These are phyloP conservation scores for Acromyrmex echinatior DNA, from an alignment of 1,140 invertebrate species.

Conservation along the genomic window DNA sequence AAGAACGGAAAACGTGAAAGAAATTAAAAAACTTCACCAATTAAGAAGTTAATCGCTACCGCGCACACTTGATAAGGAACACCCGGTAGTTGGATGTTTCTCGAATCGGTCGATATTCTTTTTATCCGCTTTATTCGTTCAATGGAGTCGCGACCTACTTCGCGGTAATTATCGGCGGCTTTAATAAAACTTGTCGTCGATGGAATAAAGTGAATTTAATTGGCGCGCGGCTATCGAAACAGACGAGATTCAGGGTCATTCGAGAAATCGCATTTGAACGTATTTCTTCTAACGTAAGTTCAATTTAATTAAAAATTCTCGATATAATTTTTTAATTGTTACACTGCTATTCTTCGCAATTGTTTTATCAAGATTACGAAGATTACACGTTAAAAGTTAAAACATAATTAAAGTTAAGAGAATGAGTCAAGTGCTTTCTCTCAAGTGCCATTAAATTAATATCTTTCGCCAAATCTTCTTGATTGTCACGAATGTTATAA, in stretches of 20 bases:
- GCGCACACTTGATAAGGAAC: slow-evolving; percentile 67
- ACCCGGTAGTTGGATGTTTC: slow-evolving; percentile 61
- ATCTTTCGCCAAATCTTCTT: background rate
- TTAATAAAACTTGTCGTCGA: slow-evolving; percentile 71
- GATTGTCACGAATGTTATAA: background rate
- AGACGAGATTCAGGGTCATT: slow-evolving; percentile 44
- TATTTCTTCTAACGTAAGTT: slow-evolving; percentile 29
- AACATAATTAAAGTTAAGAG: background rate
- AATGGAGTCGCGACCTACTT: slow-evolving; percentile 72
- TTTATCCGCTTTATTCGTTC: slow-evolving; percentile 58
- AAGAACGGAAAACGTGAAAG: slow-evolving; percentile 57
- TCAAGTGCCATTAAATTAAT: background rate
- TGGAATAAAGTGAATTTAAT: slow-evolving; percentile 65
- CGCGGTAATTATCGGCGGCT: slow-evolving; percentile 70
- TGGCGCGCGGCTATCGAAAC: slow-evolving; percentile 58
- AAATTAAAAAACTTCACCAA: slow-evolving; percentile 72
- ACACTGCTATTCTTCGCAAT: slow-evolving; percentile 8
- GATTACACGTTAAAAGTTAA: background rate
- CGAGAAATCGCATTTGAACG: slow-evolving; percentile 32
- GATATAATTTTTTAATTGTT: slow-evolving; percentile 21
- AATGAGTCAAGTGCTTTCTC: background rate
- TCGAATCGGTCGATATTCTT: slow-evolving; percentile 64
- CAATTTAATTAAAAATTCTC: slow-evolving; percentile 52
- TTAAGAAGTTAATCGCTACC: slow-evolving; percentile 74
- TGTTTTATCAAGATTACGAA: background rate